These are phyloP conservation scores for Perithous albicinctus DNA, from an alignment of 2,888 invertebrate genomes.

Conservation along the genomic window DNA sequence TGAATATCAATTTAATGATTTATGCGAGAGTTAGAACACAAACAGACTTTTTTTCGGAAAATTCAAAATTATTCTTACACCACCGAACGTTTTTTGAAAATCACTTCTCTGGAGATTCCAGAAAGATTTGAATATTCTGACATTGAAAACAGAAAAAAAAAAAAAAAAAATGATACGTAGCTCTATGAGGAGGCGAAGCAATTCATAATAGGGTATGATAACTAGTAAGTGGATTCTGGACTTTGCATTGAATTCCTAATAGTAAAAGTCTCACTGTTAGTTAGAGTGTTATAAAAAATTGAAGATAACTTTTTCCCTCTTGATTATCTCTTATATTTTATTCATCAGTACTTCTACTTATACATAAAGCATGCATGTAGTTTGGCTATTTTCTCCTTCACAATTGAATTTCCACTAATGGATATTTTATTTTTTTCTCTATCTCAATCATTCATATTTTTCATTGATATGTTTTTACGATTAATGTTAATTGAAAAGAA, in stretches of 20 bases:
- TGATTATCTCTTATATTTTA: slow-evolving; percentile 32
- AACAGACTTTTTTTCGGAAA: no score
- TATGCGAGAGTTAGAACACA: no score
- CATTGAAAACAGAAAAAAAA: no score
- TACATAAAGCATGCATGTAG: neutral
- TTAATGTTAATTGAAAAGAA: no score
- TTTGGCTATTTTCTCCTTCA: neutral
- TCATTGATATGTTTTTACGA: no score
- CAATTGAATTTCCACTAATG: neutral
- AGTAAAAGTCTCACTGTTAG: slow-evolving; percentile 1
- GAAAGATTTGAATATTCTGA: no score
- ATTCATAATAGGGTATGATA: neutral
- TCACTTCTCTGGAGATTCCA: no score
- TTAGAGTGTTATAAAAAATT: slow-evolving; percentile 55
- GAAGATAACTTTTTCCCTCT: slow-evolving; percentile 40
- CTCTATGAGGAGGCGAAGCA: no score
- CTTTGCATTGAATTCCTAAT: neutral
- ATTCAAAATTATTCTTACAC: no score
- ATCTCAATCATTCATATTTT: slow-evolving; percentile 2
- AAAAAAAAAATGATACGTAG: no score
- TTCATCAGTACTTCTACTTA: slow-evolving; percentile 9
- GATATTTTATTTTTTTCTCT: neutral
- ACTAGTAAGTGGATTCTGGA: neutral
- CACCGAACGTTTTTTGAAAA: no score
- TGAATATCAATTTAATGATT: no score